phyloP scores from a whole-genome alignment of 2,797 vertebrate species.

The Anomalospiza imberbis region DNA sequence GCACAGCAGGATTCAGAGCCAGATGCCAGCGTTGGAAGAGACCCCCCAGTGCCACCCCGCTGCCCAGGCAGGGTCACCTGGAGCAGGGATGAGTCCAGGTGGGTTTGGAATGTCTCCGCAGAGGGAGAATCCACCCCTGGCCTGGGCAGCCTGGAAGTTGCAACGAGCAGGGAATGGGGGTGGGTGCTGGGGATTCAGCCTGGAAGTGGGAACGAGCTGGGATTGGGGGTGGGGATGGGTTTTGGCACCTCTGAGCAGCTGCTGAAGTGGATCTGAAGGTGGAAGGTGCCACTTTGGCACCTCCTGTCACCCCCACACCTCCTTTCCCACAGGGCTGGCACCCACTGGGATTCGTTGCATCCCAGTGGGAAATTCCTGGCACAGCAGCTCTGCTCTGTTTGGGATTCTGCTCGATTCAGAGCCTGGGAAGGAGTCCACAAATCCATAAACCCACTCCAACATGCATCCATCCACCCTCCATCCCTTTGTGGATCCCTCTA shows the following conservation, averaged over 20 bases:
- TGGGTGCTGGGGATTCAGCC: too few species aligned
- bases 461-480: neutral
- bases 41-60: neutral
- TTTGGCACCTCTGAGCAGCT: neutral
- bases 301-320: neutral
- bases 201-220: rapidly evolving
- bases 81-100: neutral
- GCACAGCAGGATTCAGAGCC: rapidly evolving
- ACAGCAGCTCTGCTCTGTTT: neutral
- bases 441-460: neutral
- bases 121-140: neutral
- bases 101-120: neutral
- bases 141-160: neutral
- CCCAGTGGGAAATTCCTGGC: neutral
- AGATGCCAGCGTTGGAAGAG: neutral
- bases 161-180: neutral
- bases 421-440: neutral
- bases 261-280: neutral
- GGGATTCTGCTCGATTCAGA: neutral
- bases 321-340: neutral
- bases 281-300: neutral
- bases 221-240: too few species aligned
- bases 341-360: rapidly evolving
- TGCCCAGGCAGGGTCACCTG: neutral
- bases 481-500: rapidly evolving